Base-by-base conservation (phyloP, 2,888 invertebrate genomes). In the Tiphia femorata region DNA sequence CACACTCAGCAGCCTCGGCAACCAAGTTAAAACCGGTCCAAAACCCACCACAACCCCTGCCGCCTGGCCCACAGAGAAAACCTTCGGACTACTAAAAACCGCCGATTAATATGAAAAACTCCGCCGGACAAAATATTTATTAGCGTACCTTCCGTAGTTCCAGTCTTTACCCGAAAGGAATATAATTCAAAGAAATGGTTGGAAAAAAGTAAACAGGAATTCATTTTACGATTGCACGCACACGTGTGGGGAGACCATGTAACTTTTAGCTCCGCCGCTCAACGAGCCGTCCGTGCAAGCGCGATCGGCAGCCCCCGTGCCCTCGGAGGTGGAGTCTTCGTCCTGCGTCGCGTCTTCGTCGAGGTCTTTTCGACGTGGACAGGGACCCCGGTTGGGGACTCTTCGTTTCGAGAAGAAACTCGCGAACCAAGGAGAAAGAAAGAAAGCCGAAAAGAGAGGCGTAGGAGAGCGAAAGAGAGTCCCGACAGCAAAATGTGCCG, bases 161-260 rank as follows among this genome's bases (percentile, higher is more conserved):
- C 70, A 63, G 70, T 63, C 56, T 58, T 64, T 38, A 38, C 27
- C 27, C 23, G 37, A 43, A 46, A 49, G 47, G 20, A 49, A 29
- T 19, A 25, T n/a, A n/a, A n/a, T n/a, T 7, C 33, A 29, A 20
- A 58, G 37, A 49, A 48, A 49, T 48, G 51, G 27, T 49, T 56
- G 50, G 53, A 64, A 49, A 48, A 52, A 48, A n/a, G n/a, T n/a
- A 67, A 62, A 58, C 70, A 70, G 78, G 78, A 81, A 79, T 82
- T 81, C 72, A 73, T 70, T 16, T 82, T 81, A 79, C 80, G 78
- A 70, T 82, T 80, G 79, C 79, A 82, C 79, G 82, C 81, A 82
- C 81, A 81, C 79, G 81, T 83, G 83, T 81, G 83, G 83, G 83
- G 83, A 83, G 83, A 83, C 83, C 83, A 83, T 83, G 82, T 83